phyloP scores from a whole-genome alignment of 2,888 invertebrate genomes.

The Zeuzera pyrina region DNA sequence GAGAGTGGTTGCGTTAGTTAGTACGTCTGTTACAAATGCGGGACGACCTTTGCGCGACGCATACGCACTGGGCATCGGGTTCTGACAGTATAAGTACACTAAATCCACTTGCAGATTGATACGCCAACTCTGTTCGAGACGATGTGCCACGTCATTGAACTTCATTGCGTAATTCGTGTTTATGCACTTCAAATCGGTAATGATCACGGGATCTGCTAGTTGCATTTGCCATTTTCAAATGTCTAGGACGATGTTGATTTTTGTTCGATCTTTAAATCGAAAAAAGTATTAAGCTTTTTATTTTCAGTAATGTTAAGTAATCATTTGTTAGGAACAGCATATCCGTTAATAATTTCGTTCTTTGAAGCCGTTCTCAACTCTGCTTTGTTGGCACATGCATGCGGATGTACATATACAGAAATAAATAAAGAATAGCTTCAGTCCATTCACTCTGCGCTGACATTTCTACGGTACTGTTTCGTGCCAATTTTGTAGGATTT shows the following conservation, averaged over 20 bases:
- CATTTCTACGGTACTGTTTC: constrained; percentile 52
- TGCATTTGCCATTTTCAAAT: too few relatives aligned
- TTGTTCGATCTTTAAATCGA: too few relatives aligned
- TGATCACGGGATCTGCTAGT: too few relatives aligned
- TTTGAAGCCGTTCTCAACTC: constrained; percentile 36
- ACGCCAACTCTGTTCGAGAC: constrained; percentile 18
- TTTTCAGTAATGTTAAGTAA: neutral
- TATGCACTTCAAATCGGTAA: constrained; percentile 9
- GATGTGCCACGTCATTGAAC: constrained; percentile 30
- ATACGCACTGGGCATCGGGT: constrained; percentile 28
- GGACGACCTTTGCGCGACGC: constrained; percentile 45
- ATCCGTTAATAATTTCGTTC: constrained; percentile 5
- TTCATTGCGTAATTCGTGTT: constrained; percentile 19
- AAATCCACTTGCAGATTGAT: constrained; percentile 40
- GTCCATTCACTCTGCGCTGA: constrained; percentile 67
- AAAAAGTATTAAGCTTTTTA: too few relatives aligned
- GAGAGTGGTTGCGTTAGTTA: too few relatives aligned
- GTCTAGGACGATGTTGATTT: too few relatives aligned
- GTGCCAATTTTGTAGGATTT: constrained; percentile 44
- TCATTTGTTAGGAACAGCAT: constrained; percentile 1
- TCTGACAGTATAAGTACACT: constrained; percentile 43
- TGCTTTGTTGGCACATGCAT: constrained; percentile 59
- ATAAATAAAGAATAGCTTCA: constrained; percentile 57
- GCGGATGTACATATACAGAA: constrained; percentile 58
- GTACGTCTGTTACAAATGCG: too few relatives aligned